Evolutionary conservation across 2,113 vertebrate species (phyloP).

Genomic region (Syrrhaptes paradoxus): DNA sequence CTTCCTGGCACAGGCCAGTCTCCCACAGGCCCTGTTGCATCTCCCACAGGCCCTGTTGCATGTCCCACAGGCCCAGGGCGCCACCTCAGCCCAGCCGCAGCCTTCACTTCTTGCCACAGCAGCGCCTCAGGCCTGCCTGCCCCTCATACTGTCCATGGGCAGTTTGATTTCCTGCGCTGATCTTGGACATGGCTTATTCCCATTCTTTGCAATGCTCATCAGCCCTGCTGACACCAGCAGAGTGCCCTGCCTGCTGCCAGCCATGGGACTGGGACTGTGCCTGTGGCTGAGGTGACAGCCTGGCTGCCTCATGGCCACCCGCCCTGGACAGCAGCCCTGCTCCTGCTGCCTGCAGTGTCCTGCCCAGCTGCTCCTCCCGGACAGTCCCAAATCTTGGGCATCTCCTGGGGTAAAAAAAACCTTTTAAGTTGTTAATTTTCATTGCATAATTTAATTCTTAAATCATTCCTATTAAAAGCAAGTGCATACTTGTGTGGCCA

Average conservation of each 20-base stretch:
- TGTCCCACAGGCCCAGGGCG: fast-evolving
- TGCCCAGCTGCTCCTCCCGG: background rate
- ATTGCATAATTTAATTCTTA: background rate
- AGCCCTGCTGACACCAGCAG: fast-evolving
- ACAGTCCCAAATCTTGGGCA: background rate
- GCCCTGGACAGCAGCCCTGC: background rate
- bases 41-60: background rate
- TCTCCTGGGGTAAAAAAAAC: background rate
- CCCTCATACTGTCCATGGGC: too few species aligned
- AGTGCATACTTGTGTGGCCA: background rate
- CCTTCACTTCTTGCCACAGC: fast-evolving
- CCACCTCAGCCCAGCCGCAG: background rate
- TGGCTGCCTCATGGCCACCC: fast-evolving
- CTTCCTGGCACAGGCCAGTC: background rate
- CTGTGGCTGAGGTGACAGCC: fast-evolving
- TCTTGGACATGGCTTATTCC: fast-evolving
- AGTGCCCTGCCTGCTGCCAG: background rate
- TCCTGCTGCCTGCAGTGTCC: background rate
- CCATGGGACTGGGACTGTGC: fast-evolving
- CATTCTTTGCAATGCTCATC: fast-evolving
- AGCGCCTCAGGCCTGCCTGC: fast-evolving
- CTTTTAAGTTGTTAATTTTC: background rate
- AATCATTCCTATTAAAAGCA: background rate
- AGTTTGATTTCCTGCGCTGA: background rate
- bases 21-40: background rate